Conservation (phyloP, 2,888 invertebrate genomes). For the Anoncus sp. region DNA sequence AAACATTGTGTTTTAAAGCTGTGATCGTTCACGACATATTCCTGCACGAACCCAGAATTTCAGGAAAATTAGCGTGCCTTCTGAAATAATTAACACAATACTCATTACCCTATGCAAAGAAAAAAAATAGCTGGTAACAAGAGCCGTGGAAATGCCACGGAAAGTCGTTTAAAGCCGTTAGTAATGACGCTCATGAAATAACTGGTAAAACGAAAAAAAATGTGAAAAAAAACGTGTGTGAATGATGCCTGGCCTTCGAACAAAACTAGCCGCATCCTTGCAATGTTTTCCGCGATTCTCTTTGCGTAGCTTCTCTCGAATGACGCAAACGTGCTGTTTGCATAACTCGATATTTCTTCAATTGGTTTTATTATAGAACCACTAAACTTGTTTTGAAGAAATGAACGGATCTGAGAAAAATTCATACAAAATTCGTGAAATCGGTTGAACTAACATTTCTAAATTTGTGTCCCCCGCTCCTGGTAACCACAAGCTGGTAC, state of each 20-base stretch:
- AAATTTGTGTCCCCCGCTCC: too few species aligned
- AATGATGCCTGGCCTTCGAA: constrained; percentile 52
- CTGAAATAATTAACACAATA: not conserved
- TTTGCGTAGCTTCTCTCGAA: constrained; percentile 26
- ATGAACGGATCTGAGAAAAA: too few species aligned
- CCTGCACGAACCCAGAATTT: not conserved
- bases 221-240: constrained; percentile 29
- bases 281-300: constrained; percentile 47
- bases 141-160: constrained; percentile 14
- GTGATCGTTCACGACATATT: too few species aligned
- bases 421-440: too few species aligned
- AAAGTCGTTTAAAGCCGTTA: constrained; percentile 19
- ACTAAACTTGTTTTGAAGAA: not conserved
- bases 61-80: not conserved
- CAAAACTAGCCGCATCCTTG: constrained; percentile 50
- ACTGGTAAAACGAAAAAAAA: constrained; percentile 33
- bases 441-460: too few species aligned
- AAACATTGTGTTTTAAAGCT: too few species aligned
- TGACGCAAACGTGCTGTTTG: constrained; percentile 15
- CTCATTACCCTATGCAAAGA: not conserved
- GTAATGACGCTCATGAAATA: constrained; percentile 26
- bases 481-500: too few species aligned
- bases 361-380: not conserved
- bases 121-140: constrained; percentile 12
- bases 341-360: too few species aligned